Conservation (phyloP, 2,888 invertebrate species). For the Phorcus lineatus region DNA sequence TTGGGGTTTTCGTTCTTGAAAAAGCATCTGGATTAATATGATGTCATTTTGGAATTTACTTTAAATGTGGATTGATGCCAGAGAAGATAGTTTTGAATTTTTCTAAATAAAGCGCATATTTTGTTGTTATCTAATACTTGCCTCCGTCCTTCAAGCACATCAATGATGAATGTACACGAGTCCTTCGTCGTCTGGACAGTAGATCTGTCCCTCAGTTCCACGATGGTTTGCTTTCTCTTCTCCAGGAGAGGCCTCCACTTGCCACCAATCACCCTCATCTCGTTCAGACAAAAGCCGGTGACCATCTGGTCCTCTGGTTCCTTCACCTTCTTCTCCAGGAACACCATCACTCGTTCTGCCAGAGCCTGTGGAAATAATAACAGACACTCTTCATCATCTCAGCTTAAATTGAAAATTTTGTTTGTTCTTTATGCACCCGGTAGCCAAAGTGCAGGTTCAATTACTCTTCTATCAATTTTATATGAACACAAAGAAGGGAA, state of each 20-base stretch:
- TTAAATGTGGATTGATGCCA: too few species aligned
- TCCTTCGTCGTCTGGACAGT: constrained; percentile 45
- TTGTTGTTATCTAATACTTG: constrained; percentile 23
- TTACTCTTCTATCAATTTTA: too few species aligned
- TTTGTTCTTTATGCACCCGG: too few species aligned
- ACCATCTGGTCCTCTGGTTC: constrained; percentile 33
- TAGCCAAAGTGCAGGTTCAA: too few species aligned
- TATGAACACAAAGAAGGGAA: too few species aligned
- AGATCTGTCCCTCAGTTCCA: constrained; percentile 39
- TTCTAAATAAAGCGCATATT: too few species aligned
- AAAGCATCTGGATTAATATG: too few species aligned
- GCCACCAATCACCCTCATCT: constrained; percentile 47
- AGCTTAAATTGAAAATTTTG: too few species aligned
- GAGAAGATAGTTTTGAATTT: too few species aligned
- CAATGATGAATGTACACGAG: constrained; percentile 47
- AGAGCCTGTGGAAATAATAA: constrained; percentile 28
- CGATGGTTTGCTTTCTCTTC: constrained; percentile 45
- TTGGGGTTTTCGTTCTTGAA: too few species aligned
- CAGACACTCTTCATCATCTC: too few species aligned
- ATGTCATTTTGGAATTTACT: too few species aligned
- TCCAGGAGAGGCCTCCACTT: constrained; percentile 45
- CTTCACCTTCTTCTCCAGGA: constrained; percentile 35
- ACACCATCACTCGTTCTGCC: constrained; percentile 37
- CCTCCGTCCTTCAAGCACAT: constrained; percentile 65
- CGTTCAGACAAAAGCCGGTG: constrained; percentile 29